Evolutionary conservation across 1,140 invertebrate species (phyloP).

Genomic region (Panulirus ornatus): DNA sequence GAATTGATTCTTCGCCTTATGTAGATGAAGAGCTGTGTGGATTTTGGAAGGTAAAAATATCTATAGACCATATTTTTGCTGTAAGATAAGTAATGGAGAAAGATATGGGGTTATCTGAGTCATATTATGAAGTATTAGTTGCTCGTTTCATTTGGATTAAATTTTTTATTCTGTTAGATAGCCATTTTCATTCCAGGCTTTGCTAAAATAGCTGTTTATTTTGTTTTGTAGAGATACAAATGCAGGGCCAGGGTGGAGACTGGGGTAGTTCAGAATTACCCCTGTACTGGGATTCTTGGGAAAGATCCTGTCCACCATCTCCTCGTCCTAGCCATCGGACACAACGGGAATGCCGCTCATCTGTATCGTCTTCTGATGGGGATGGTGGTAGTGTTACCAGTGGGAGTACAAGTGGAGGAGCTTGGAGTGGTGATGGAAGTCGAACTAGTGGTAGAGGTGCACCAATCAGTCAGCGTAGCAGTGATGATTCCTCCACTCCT

Average conservation of each 20-base stretch:
- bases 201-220: no score
- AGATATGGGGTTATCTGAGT: no score
- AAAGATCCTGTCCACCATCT: constrained; percentile 78
- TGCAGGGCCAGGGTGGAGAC: constrained; percentile 80
- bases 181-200: no score
- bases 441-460: constrained; percentile 49
- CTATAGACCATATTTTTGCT: no score
- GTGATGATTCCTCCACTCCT: constrained; percentile 77
- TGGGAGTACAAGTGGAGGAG: constrained; percentile 55
- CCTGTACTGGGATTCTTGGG: constrained; percentile 97
- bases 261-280: constrained; percentile 81
- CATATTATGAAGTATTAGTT: no score
- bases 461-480: constrained; percentile 70
- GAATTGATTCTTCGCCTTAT: no score
- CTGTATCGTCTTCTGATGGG: constrained; percentile 75
- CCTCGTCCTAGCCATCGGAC: constrained; percentile 71
- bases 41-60: no score
- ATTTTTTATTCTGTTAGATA: no score
- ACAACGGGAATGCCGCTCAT: constrained; percentile 73
- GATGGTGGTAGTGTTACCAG: constrained; percentile 63
- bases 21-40: no score
- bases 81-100: no score
- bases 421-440: constrained; percentile 58
- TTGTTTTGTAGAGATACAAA: constrained; percentile 81
- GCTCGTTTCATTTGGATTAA: no score